Percentiles rank a stretch among this genome's conserved stretches.
phyloP scores from a whole-genome alignment of 2,888 invertebrate species.

The Synergus gifuensis region DNA sequence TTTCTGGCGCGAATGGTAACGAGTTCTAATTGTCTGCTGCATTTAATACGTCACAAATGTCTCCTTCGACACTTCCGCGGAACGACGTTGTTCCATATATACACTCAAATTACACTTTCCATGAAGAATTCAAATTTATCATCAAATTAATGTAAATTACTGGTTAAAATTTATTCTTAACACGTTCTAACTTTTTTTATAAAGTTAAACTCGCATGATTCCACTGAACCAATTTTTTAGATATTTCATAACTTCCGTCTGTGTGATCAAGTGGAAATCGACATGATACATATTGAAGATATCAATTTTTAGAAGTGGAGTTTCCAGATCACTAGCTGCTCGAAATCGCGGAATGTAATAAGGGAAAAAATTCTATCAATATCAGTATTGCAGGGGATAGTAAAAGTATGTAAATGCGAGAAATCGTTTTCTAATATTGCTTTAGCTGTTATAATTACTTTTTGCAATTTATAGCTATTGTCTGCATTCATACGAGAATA shows the following conservation, averaged over 20 bases:
- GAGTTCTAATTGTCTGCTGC: conserved; percentile 63
- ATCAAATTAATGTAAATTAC: too few species aligned
- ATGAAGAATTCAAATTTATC: not conserved
- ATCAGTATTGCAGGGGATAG: not conserved
- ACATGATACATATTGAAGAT: not conserved
- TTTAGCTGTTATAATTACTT: not conserved
- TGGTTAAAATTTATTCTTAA: too few species aligned
- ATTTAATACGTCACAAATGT: conserved; percentile 59
- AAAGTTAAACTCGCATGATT: too few species aligned
- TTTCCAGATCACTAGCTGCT: not conserved
- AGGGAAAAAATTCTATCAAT: not conserved
- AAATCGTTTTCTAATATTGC: not conserved
- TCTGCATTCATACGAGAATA: conserved; percentile 12
- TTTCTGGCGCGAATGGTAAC: conserved; percentile 61
- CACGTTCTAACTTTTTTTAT: too few species aligned
- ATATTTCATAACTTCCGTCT: too few species aligned
- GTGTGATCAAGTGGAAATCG: too few species aligned
- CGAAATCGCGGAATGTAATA: not conserved
- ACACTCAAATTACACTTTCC: not conserved
- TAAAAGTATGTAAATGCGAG: too few species aligned
- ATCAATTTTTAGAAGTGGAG: not conserved
- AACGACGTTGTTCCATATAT: not conserved
- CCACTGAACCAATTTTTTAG: too few species aligned
- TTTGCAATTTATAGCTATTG: not conserved
- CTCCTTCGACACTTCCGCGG: not conserved